Evolutionary conservation across 2,113 vertebrate species (phyloP).

Genomic region (Lepus europaeus): DNA sequence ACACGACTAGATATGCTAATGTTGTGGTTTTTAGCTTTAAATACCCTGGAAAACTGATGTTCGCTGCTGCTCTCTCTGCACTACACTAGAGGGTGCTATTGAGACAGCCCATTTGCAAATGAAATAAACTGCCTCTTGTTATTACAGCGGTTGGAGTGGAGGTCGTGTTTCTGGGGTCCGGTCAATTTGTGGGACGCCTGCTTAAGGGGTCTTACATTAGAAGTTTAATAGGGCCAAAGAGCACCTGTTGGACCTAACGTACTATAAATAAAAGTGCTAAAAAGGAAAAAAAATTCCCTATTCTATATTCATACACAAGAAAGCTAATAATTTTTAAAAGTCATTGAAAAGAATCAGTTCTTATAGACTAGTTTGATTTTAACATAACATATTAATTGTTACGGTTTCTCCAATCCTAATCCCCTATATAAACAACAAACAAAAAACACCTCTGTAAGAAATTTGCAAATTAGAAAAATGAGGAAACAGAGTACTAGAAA

Average conservation of each 20-base stretch:
- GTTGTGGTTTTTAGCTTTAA: too few species aligned
- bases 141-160: too few species aligned
- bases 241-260: too few species aligned
- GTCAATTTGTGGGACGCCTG: too few species aligned
- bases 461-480: not conserved
- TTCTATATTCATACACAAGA: not conserved
- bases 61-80: too few species aligned
- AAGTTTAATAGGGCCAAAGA: not conserved
- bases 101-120: too few species aligned
- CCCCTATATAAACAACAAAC: not conserved
- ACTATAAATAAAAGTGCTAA: not conserved
- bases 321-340: not conserved
- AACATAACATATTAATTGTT: not conserved
- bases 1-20: too few species aligned
- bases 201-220: too few species aligned
- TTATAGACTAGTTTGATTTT: not conserved
- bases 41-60: too few species aligned
- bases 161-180: too few species aligned
- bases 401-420: not conserved
- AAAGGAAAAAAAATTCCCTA: not conserved
- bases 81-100: too few species aligned
- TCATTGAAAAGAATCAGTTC: not conserved
- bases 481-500: not conserved
- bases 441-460: not conserved
- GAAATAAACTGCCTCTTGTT: too few species aligned